Percentiles rank a stretch among this genome's conserved stretches.
Evolutionary conservation across 1,140 invertebrate species (phyloP).

Genomic region (Penaeus indicus): DNA sequence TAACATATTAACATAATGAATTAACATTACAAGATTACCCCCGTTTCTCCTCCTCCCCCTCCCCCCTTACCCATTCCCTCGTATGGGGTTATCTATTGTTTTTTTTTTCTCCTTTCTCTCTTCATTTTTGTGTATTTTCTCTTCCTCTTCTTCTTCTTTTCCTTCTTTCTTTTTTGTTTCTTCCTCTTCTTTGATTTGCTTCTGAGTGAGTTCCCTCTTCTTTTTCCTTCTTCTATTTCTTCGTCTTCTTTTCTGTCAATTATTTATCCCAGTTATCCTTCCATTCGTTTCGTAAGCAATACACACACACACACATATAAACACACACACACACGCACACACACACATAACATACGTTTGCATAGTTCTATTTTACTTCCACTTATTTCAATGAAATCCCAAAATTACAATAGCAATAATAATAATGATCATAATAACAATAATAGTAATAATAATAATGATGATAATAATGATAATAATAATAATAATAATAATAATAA

Average conservation of each 20-base stretch:
- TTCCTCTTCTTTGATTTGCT: constrained; percentile 12
- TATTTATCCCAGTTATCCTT: neutral
- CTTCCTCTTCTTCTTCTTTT: neutral
- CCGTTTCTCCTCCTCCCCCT: neutral
- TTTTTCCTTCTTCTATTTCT: neutral
- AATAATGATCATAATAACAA: too few relatives aligned
- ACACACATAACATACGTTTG: too few relatives aligned
- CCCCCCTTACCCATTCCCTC: neutral
- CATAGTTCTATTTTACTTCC: too few relatives aligned
- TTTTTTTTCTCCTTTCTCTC: neutral
- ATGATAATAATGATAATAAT: too few relatives aligned
- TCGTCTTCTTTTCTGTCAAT: neutral
- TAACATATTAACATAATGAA: too few relatives aligned
- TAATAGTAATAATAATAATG: too few relatives aligned
- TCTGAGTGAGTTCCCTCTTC: neutral
- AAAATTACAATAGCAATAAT: too few relatives aligned
- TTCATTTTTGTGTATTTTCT: neutral
- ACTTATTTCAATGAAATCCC: too few relatives aligned
- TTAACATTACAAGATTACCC: neutral
- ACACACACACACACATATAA: too few relatives aligned
- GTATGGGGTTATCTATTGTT: neutral
- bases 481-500: too few relatives aligned
- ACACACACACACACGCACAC: too few relatives aligned
- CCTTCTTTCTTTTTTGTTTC: neutral
- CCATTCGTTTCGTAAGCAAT: neutral